These are phyloP conservation scores for Cryptophagus acutangulus DNA, from an alignment of 2,888 invertebrate species.

Conservation along the genomic window DNA sequence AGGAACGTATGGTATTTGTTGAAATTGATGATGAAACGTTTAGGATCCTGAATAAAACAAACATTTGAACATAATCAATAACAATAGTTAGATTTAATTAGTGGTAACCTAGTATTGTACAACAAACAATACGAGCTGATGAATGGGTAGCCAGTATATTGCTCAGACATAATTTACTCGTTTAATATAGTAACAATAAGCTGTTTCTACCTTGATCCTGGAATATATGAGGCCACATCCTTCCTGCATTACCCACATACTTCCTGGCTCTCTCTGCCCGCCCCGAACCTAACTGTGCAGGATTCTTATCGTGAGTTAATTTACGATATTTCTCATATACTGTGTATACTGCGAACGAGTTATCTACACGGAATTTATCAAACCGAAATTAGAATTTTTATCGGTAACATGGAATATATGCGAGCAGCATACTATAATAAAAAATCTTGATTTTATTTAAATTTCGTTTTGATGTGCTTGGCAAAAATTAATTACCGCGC, in stretches of 20 bases:
- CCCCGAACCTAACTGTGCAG: not conserved
- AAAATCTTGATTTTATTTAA: no score
- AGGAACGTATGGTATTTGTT: no score
- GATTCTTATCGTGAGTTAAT: slow-evolving; percentile 22
- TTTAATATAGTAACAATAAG: slow-evolving; percentile 28
- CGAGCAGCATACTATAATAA: no score
- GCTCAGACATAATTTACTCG: slow-evolving; percentile 21
- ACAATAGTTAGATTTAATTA: no score
- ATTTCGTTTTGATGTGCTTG: no score
- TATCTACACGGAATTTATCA: not conserved
- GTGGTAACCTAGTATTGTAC: no score
- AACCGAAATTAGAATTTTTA: not conserved
- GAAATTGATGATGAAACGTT: no score
- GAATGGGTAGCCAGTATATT: slow-evolving; percentile 2
- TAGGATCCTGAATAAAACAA: no score
- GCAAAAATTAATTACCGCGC: no score
- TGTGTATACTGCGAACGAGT: no score
- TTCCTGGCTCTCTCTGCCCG: slow-evolving; percentile 19
- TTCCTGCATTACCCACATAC: slow-evolving; percentile 27
- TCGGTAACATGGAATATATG: not conserved
- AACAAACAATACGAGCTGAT: slow-evolving; percentile 4
- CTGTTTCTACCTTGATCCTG: slow-evolving; percentile 28
- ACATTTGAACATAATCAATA: no score
- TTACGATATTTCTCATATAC: slow-evolving; percentile 17
- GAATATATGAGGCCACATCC: slow-evolving; percentile 29